Base-by-base conservation (phyloP, 2,888 invertebrate species). In the Zhuqinia jingwanae region DNA sequence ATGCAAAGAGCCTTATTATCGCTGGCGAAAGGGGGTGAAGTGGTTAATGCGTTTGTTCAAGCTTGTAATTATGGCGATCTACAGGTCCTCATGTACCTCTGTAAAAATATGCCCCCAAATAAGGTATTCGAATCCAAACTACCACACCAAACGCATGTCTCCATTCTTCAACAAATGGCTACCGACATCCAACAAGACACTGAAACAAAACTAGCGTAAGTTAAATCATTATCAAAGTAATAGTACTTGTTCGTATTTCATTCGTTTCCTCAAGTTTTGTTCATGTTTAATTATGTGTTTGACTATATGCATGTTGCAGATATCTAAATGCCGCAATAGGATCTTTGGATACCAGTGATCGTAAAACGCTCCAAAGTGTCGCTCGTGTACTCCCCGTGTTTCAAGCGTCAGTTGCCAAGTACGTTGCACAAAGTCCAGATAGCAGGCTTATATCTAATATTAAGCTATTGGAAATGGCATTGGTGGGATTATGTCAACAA, bases 151-250 rank as follows among this genome's bases (percentile, higher is more conserved):
- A 95, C 96, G 90, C 98, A 98, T 70, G 78, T 99, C 77, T 97
- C 98, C 2, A 94, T 99, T 36, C 96, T 99, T 91, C 98, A 99
- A 92, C 99, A 99, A 92, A 95, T 98, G 22, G 96, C 97, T 20
- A 96, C 97, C 0, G 98, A 98, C 92, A 95, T 99, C 93, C 94
- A 94, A 88, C 95, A 95, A 89, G 95, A 97, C 91, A 97, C 97
- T 13, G 96, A 96, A 91, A 93, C 96, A 20, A 97, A 97, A 93
- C 94, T 96, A 91, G 95, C 94, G 96, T 97, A 93, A 92, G 93
- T 91, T 17, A 36, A n/a, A n/a, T n/a, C n/a, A n/a, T n/a, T n/a
- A n/a, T n/a, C n/a, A n/a, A n/a, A n/a, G n/a, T n/a, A n/a, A n/a
- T n/a, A n/a, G n/a, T n/a, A n/a, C n/a, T n/a, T n/a, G n/a, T n/a